A percentile compares a stretch with the other conserved stretches of the same genome.
Evolutionary conservation across 2,113 vertebrate genomes (phyloP).

Genomic region (Emydura subglobosa): DNA sequence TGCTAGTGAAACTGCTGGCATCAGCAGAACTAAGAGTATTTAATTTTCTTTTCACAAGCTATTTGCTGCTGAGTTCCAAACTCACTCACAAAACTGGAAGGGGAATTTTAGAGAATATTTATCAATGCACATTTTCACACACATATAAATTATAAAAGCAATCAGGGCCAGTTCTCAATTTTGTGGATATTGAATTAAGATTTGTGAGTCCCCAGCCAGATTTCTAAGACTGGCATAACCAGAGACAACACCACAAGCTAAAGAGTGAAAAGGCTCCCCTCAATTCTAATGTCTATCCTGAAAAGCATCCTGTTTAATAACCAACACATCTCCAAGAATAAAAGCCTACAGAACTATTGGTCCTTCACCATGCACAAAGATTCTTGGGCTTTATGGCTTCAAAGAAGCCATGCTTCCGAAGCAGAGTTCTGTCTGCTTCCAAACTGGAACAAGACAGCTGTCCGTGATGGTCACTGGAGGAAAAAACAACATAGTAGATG

Average conservation of each 20-base stretch:
- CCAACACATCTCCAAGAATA: background rate
- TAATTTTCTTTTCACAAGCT: background rate
- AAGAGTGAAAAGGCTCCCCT: no score
- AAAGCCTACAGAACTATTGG: background rate
- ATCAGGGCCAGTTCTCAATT: background rate
- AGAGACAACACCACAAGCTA: no score
- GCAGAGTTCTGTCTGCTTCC: constrained; percentile 1
- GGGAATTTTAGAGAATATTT: background rate
- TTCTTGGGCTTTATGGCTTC: background rate
- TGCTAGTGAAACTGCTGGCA: background rate
- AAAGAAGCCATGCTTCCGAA: background rate
- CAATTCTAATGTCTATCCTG: background rate
- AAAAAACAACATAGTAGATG: background rate
- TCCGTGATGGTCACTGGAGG: background rate
- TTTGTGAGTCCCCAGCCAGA: background rate
- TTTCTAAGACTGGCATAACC: background rate
- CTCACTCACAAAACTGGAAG: background rate
- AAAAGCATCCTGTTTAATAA: background rate
- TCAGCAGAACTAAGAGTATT: background rate
- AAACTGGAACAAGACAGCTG: rapidly evolving
- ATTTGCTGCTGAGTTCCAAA: background rate
- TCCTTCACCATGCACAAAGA: background rate
- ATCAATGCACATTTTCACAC: background rate
- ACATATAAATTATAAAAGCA: background rate
- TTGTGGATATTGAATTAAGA: background rate